Evolutionary conservation across 2,888 invertebrate genomes (phyloP), one percentile per base, ranked within the genome.

Genomic region (Artemia sinica): DNA sequence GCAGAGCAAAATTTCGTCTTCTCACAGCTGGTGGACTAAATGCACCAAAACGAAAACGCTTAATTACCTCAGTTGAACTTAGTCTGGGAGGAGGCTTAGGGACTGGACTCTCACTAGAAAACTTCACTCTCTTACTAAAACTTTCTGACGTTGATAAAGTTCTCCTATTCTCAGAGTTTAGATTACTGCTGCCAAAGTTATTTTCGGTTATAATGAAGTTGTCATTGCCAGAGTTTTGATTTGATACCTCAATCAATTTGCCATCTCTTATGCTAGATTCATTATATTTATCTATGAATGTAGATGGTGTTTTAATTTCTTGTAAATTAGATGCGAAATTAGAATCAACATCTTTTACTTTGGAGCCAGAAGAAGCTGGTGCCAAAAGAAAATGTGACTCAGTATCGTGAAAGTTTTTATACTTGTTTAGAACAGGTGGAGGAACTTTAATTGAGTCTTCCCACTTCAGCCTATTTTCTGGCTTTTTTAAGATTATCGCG

Each of bases 61-160:
- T 58, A 58, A 58, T n/a, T 28, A 58, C 63, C 28, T 58, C 63
- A 28, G 63, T 58, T 28, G 63, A 58, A 58, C 63, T 58, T 28
- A 18, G 63, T 58, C 63, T 58, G 14, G 63, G 63, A 58, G 63
- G 63, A 58, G 63, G 63, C 28, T 58, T 58, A 8, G 63, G 63
- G 28, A 28, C 11, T 58, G 10, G n/a, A 58, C 63, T 18, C 9
- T 58, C 63, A 58, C 63, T 58, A 18, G 63, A 28, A 28, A 58
- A 58, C 63, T 58, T n/a, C 63, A 58, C 63, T 28, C 2, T 28
- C 28, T 58, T 58, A 58, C 63, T 58, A 58, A 58, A n/a, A 18
- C 14, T n/a, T 9, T 58, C 63, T 18, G 63, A 9, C n/a, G 10
- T n/a, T 9, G 63, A 10, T 9, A 10, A 58, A 8, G 63, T 58